A percentile compares a stretch with the other conserved stretches of the same genome.
Evolutionary conservation across 2,113 vertebrate species (phyloP).

Genomic region (Colius striatus): DNA sequence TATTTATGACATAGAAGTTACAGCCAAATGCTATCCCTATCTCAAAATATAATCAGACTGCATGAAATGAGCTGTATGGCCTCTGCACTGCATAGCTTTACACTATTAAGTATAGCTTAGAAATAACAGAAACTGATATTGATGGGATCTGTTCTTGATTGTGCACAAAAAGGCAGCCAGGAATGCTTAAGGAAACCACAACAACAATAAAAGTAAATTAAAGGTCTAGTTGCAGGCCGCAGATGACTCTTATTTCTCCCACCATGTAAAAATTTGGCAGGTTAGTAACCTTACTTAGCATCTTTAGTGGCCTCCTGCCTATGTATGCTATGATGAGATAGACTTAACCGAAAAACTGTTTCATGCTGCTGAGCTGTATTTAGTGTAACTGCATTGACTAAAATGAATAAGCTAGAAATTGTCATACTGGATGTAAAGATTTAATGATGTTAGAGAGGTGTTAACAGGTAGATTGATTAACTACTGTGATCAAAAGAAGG

Average conservation of each 20-base stretch:
- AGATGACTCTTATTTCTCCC: slow-evolving; percentile 42
- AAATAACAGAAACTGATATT: slow-evolving; percentile 52
- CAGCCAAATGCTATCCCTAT: slow-evolving; percentile 13
- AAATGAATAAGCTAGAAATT: not conserved
- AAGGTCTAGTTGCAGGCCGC: not conserved
- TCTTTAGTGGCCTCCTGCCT: not conserved
- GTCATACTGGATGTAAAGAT: not conserved
- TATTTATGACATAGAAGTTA: slow-evolving; percentile 30
- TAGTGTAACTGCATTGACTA: not conserved
- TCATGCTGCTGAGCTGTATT: not conserved
- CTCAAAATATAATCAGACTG: slow-evolving; percentile 22
- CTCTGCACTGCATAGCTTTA: slow-evolving; percentile 45
- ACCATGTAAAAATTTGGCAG: slow-evolving; percentile 30
- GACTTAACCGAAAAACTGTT: not conserved
- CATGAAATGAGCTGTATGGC: slow-evolving; percentile 12
- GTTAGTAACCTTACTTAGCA: slow-evolving; percentile 22
- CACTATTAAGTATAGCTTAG: slow-evolving; percentile 28
- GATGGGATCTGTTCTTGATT: slow-evolving; percentile 59
- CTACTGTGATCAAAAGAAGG: not conserved
- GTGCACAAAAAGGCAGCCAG: slow-evolving; percentile 31
- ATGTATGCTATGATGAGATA: not conserved
- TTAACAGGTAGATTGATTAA: not conserved
- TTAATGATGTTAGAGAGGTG: not conserved
- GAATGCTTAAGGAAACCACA: slow-evolving; percentile 50
- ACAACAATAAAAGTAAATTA: slow-evolving; percentile 57